Evolutionary conservation across 2,888 invertebrate genomes (phyloP), one percentile per base, ranked within the genome.

Genomic region (Acrocyrtus sp.): DNA sequence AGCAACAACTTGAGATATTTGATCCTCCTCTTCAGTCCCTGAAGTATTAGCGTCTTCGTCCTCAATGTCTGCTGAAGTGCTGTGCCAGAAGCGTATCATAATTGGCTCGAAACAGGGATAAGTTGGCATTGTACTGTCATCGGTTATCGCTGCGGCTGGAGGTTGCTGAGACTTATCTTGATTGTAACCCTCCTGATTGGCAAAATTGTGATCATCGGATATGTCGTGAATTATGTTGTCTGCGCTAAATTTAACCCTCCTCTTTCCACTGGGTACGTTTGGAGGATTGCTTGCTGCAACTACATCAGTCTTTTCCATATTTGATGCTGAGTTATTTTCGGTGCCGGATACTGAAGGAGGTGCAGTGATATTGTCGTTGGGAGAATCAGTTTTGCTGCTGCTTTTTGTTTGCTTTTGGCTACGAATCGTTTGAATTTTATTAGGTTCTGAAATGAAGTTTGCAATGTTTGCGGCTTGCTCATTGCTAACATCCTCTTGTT

Each of bases 71-170:
- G 57, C 6, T 3, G 22, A n/a, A 39, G 41, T 27, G 54, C 60
- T 75, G 48, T 77, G 77, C 27, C 65, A 68, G 62, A 77, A 77
- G 61, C 74, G 65, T 57, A 77, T 73, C 27, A 77, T 61, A 19
- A 77, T 66, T 34, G 77, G 77, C 10, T 77, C 77, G 22, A 72
- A 75, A 24, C 72, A 72, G 10, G 72, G 72, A 47, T 75, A 72
- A 26, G 43, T 72, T 15, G 56, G 58, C 10, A 58, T 27, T 34
- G 67, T 67, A 17, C 57, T 54, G 17, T 72, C 72, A 51, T 66
- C 66, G 1, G 72, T 53, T n/a, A n/a, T 54, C 5, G 54, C 56
- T 15, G 24, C 19, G 17, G 63, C 24, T n/a, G n/a, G n/a, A n/a
- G n/a, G n/a, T n/a, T n/a, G n/a, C n/a, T n/a, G n/a, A 6, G 48